Evolutionary conservation across 30 jellyfish, hydroid and myxozoan species (phyloP).

Genomic region (Rhopilema esculentum): DNA sequence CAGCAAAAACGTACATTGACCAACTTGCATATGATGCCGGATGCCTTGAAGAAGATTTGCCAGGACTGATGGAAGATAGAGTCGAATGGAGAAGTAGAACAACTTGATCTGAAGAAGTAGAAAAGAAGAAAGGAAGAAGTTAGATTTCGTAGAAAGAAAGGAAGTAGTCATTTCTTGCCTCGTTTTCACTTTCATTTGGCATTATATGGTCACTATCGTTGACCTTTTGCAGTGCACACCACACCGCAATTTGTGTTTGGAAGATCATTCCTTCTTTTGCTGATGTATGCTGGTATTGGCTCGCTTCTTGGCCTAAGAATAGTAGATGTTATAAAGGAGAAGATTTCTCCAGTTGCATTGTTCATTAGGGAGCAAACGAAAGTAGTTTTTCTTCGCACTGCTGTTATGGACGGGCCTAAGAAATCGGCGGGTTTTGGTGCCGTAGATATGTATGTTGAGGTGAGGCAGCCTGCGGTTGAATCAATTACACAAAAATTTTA

Average conservation of each 20-base stretch:
- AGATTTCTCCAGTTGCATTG: conserved; percentile 59
- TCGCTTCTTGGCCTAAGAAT: conserved; percentile 47
- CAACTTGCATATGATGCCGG: too few relatives aligned
- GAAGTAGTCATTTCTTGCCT: too few relatives aligned
- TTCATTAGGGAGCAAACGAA: conserved; percentile 64
- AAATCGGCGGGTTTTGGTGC: conserved; percentile 91
- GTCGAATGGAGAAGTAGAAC: too few relatives aligned
- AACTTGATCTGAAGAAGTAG: too few relatives aligned
- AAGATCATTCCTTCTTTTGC: not conserved
- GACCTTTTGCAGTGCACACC: not conserved
- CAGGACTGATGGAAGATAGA: too few relatives aligned
- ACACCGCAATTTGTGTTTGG: not conserved
- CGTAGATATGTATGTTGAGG: conserved; percentile 75
- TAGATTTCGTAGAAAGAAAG: too few relatives aligned
- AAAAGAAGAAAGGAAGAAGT: too few relatives aligned
- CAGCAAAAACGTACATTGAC: too few relatives aligned
- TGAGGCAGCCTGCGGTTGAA: conserved; percentile 12
- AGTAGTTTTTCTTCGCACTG: conserved; percentile 56
- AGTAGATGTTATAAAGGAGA: conserved; percentile 40
- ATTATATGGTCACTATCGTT: not conserved
- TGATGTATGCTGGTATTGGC: conserved; percentile 64
- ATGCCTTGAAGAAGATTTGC: too few relatives aligned
- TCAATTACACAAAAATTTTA: too few relatives aligned
- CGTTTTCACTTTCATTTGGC: not conserved
- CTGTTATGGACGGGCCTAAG: conserved; percentile 79